phyloP scores from a whole-genome alignment of 2,113 vertebrate genomes.

The Psammodynastes pulverulentus region DNA sequence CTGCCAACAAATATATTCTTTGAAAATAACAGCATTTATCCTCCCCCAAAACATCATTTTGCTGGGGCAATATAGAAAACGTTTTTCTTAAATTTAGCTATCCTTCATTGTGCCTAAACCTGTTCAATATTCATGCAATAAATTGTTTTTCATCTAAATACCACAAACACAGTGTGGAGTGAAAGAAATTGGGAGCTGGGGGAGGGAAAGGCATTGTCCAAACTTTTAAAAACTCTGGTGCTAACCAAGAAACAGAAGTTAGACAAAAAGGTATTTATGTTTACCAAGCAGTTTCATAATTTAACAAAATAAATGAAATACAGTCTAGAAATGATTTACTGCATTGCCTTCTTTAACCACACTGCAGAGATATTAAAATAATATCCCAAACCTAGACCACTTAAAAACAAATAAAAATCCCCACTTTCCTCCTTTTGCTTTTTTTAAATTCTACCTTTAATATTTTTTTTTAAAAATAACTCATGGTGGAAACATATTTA shows the following conservation, averaged over 20 bases:
- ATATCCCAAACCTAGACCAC: constrained; percentile 16
- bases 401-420: background rate
- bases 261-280: background rate
- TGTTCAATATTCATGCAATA: constrained; percentile 21
- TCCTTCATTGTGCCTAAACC: constrained; percentile 19
- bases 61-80: background rate
- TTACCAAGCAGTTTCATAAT: background rate
- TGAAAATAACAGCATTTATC: constrained; percentile 14
- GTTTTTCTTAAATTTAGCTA: constrained; percentile 11
- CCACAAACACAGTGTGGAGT: background rate
- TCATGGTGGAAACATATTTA: background rate
- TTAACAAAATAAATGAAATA: background rate
- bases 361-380: constrained; percentile 31
- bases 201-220: background rate
- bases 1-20: constrained; percentile 6
- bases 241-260: background rate
- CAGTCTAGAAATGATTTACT: background rate
- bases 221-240: background rate
- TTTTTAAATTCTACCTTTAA: background rate
- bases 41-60: background rate
- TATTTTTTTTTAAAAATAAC: background rate
- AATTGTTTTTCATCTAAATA: constrained; percentile 16
- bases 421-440: background rate
- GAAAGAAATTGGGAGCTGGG: background rate
- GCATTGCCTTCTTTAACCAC: constrained; percentile 1